Base-by-base conservation (phyloP, 2,797 vertebrate genomes). In the Amblyopsis hoosieri region DNA sequence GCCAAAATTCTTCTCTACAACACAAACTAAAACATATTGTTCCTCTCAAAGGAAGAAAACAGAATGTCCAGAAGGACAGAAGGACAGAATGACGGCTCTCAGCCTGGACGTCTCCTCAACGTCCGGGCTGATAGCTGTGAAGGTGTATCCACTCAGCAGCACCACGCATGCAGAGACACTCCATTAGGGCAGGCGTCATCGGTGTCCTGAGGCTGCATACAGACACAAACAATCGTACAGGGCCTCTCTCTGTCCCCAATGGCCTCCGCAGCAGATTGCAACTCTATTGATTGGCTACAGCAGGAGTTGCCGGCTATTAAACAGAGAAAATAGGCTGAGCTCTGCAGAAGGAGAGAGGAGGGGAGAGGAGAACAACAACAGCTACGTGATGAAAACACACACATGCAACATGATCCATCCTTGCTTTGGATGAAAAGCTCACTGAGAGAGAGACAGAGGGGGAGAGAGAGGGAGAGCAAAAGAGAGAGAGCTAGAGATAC, bases 241-340 rank as follows among this genome's bases (percentile, higher is more conserved):
- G 6, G 62, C 47, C 74, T 68, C 54, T 6, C 67, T 66, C 69
- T 45, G 62, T 54, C 11, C 19, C 80, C 54, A 72, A 82, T 29
- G 2, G 69, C 72, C 56, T 59, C 51, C 49, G 42, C 57, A 66
- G 80, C 75, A 71, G 67, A 82, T 78, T 69, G 64, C 19, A 68
- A 53, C 62, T 57, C 67, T 73, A 85, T 83, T 74, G 83, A 90
- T 90, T 79, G 62, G 75, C 79, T 60, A 29, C 45, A 19, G 75
- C 75, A 72, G 64, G 67, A 72, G 65, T 62, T 64, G 63, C 56
- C 49, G 10, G 66, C 75, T 69, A 56, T 69, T 83, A 68, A 78
- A 79, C 33, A 48, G 50, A 72, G 57, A 71, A 79, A 66, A 69
- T 57, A 66, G 61, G 52, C 70, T 4, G 42, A 45, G 60, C 60